Conservation (phyloP, 2,888 invertebrate species). For the Ophonus ardosiacus region DNA sequence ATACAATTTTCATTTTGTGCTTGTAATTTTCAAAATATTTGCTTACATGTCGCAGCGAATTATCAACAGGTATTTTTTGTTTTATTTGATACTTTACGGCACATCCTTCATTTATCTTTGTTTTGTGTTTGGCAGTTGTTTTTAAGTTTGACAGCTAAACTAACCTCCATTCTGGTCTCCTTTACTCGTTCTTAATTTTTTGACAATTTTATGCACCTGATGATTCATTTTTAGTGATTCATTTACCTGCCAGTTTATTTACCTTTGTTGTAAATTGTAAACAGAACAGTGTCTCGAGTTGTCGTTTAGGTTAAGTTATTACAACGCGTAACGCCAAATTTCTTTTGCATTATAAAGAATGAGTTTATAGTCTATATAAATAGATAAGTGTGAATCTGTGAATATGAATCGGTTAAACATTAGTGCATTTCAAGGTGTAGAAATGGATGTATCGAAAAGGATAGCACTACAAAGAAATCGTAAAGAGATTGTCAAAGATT, state of each 20-base stretch:
- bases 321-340: not conserved
- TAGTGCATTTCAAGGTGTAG: slow-evolving; percentile 11
- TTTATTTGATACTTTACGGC: slow-evolving; percentile 27
- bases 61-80: slow-evolving; percentile 52
- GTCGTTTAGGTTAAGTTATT: not conserved
- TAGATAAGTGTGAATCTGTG: not conserved
- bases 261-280: slow-evolving; percentile 49
- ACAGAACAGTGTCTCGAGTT: slow-evolving; percentile 16
- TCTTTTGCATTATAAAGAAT: not conserved
- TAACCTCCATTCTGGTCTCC: slow-evolving; percentile 51
- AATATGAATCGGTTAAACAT: not conserved
- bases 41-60: slow-evolving; percentile 52
- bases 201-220: slow-evolving; percentile 30
- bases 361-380: slow-evolving; percentile 4
- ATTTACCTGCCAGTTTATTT: slow-evolving; percentile 35
- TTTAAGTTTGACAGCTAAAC: slow-evolving; percentile 39
- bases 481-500: slow-evolving; percentile 66
- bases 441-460: slow-evolving; percentile 54
- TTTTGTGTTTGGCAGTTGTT: not conserved
- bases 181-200: not conserved
- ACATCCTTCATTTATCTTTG: slow-evolving; percentile 13
- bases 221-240: slow-evolving; percentile 51
- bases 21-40: slow-evolving; percentile 6
- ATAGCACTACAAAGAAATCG: slow-evolving; percentile 62
- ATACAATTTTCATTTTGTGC: slow-evolving; percentile 15